phyloP scores from a whole-genome alignment of 2,797 vertebrate genomes.

The Acrocephalus scirpaceus region DNA sequence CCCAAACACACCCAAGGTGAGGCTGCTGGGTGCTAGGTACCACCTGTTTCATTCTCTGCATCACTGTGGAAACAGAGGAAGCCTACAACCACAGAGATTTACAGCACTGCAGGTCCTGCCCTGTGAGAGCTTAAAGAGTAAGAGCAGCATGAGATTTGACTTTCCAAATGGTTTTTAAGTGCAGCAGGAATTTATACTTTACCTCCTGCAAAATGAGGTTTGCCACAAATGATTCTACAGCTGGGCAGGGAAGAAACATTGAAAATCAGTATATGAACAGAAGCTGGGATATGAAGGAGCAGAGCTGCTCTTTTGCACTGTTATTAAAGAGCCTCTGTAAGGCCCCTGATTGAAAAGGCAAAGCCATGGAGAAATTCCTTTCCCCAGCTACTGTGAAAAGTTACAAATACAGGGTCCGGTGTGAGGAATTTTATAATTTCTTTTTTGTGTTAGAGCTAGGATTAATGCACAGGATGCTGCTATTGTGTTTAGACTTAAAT shows the following conservation, averaged over 20 bases:
- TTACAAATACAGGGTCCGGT: neutral
- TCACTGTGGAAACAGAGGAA: neutral
- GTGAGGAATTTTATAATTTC: no score
- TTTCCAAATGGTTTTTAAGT: neutral
- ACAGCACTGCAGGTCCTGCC: neutral
- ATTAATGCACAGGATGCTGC: no score
- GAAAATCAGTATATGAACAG: neutral
- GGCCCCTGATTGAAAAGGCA: neutral
- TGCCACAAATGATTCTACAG: neutral
- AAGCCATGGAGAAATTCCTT: neutral
- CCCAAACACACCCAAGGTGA: neutral
- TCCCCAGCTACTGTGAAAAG: neutral
- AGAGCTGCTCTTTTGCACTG: neutral
- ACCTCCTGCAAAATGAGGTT: neutral
- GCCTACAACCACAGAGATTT: neutral
- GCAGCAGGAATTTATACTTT: neutral
- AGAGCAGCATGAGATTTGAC: neutral
- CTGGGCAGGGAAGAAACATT: neutral
- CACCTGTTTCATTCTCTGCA: neutral
- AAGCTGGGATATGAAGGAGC: neutral
- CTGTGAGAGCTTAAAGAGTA: neutral
- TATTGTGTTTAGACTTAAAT: no score
- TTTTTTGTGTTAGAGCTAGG: no score
- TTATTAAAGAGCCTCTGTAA: neutral
- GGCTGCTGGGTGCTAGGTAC: neutral